A percentile compares a stretch with the other conserved stretches of the same genome.
Evolutionary conservation across 2,888 invertebrate species (phyloP).

Genomic region (Andrena minutula): DNA sequence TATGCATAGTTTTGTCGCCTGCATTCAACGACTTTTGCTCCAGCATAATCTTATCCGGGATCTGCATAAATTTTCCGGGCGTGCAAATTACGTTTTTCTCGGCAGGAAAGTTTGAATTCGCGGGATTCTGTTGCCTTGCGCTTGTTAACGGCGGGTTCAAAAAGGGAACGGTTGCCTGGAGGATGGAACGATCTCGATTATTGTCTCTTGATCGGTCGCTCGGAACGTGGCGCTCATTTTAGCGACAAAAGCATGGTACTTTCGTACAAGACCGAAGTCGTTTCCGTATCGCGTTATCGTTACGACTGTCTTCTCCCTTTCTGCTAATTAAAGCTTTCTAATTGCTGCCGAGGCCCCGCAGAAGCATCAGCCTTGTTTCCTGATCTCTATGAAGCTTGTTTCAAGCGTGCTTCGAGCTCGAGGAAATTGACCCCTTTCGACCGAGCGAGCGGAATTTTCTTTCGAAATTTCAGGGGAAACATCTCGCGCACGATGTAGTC

Average conservation of each 20-base stretch:
- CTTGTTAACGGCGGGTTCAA: neutral
- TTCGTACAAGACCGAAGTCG: conserved; percentile 25
- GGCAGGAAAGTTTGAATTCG: neutral
- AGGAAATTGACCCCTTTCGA: conserved; percentile 21
- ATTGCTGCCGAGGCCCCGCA: conserved; percentile 13
- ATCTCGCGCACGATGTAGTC: neutral
- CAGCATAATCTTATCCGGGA: conserved; percentile 32
- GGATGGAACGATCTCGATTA: conserved; percentile 34
- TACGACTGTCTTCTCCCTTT: conserved; percentile 7
- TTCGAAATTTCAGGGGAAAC: neutral
- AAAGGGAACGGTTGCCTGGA: neutral
- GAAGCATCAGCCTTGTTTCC: conserved; percentile 22
- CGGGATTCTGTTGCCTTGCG: neutral
- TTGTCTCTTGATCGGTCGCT: conserved; percentile 33
- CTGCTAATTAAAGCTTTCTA: conserved; percentile 44
- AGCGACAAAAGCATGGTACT: conserved; percentile 15
- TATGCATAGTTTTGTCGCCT: conserved; percentile 2
- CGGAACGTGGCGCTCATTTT: conserved; percentile 18
- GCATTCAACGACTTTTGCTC: conserved; percentile 25
- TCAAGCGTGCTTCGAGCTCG: neutral
- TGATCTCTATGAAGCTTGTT: conserved; percentile 16
- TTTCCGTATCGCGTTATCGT: conserved; percentile 31
- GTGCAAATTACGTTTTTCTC: conserved; percentile 28
- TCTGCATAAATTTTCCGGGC: conserved; percentile 47
- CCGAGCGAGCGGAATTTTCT: neutral